These are phyloP conservation scores for Hylyphantes graminicola DNA, from an alignment of 1,140 invertebrate species.

Conservation along the genomic window DNA sequence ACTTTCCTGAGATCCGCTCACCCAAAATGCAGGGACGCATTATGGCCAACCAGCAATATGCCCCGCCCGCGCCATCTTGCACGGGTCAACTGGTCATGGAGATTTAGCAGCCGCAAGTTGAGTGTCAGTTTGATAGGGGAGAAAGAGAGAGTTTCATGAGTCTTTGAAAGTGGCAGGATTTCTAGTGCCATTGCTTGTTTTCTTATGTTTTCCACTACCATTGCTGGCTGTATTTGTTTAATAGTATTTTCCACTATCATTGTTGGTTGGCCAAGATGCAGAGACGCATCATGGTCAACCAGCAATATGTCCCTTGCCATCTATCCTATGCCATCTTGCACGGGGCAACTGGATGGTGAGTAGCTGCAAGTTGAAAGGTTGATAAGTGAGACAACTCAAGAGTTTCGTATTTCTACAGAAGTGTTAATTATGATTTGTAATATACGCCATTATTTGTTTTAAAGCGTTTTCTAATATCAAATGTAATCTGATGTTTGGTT, in stretches of 20 bases:
- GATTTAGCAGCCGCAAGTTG: constrained; percentile 8
- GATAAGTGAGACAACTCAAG: constrained; percentile 22
- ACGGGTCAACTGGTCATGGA: constrained; percentile 36
- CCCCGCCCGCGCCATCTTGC: constrained; percentile 37
- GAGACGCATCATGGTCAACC: constrained; percentile 74
- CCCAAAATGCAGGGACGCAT: constrained; percentile 88
- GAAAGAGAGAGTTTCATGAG: no score
- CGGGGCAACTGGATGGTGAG: constrained; percentile 43
- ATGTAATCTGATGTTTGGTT: no score
- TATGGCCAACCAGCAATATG: constrained; percentile 65
- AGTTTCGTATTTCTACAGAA: no score
- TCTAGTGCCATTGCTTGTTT: no score
- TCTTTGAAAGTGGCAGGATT: no score
- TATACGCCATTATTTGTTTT: no score
- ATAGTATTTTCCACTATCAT: no score
- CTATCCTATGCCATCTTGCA: constrained; percentile 31
- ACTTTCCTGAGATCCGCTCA: constrained; percentile 88
- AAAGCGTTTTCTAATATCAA: no score
- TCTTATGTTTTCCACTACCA: no score
- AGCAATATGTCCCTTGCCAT: constrained; percentile 42
- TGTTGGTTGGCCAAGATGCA: constrained; percentile 93
- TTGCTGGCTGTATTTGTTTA: no score
- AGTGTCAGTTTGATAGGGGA: constrained; percentile 44
- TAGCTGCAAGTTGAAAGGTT: constrained; percentile 15
- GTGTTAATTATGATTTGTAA: no score